These are phyloP conservation scores for Apis laboriosa DNA, from an alignment of 1,140 invertebrate genomes.

Conservation along the genomic window DNA sequence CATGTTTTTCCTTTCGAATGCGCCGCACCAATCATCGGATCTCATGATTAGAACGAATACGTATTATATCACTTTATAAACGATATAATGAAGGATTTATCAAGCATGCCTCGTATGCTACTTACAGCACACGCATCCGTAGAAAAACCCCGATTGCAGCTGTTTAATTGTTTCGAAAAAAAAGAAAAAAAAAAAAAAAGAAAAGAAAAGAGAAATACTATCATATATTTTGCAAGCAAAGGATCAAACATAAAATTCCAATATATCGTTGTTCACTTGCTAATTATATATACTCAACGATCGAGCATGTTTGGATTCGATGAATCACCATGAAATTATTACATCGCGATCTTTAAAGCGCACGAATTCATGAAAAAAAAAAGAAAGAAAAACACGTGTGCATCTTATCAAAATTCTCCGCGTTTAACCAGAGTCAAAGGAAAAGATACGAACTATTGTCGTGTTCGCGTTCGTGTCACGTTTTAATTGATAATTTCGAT, in stretches of 20 bases:
- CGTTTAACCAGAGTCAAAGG: conserved; percentile 17
- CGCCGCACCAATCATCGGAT: conserved; percentile 4
- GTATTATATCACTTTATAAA: background rate
- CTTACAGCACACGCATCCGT: background rate
- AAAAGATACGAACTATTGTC: background rate
- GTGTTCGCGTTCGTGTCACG: conserved; percentile 27
- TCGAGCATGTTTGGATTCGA: background rate
- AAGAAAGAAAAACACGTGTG: background rate
- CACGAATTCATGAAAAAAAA: background rate
- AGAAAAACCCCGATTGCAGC: background rate
- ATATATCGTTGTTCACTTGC: background rate
- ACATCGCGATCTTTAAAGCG: background rate
- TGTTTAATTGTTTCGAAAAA: background rate
- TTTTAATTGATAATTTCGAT: conserved; percentile 29
- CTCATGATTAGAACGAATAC: background rate
- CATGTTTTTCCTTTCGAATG: conserved; percentile 23
- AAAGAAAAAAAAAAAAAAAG: background rate
- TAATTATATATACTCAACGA: background rate
- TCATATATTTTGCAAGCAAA: background rate
- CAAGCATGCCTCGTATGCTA: conserved; percentile 11
- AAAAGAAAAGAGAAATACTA: background rate
- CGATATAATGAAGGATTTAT: background rate
- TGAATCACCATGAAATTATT: background rate
- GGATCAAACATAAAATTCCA: background rate
- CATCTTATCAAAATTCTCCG: conserved; percentile 11